Percentiles rank a stretch among this genome's conserved stretches.
Evolutionary conservation across 2,888 invertebrate species (phyloP).

Genomic region (Lepeophtheirus nordmannii): DNA sequence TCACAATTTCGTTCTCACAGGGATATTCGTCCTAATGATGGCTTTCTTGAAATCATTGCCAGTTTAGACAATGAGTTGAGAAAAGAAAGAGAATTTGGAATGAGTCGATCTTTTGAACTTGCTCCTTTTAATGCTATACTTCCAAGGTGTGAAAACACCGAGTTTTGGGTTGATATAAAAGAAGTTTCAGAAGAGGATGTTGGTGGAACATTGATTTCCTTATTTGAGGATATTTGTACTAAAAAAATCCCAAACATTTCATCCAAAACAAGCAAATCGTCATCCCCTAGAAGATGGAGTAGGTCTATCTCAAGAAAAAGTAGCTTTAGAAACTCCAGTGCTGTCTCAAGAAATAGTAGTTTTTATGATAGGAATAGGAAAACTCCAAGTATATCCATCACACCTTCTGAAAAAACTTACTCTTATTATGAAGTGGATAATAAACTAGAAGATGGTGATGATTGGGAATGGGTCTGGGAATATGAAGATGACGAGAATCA

Average conservation of each 20-base stretch:
- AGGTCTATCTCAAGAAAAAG: conserved; percentile 9
- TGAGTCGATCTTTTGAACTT: not conserved
- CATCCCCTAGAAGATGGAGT: not conserved
- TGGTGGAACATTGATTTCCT: not conserved
- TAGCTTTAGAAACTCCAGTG: not conserved
- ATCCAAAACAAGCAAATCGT: not conserved
- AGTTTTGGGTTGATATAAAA: conserved; percentile 11
- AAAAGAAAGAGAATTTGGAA: conserved; percentile 24
- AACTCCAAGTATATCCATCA: conserved; percentile 7
- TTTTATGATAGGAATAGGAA: conserved; percentile 2
- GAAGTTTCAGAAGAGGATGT: conserved; percentile 21
- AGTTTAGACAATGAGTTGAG: conserved; percentile 29
- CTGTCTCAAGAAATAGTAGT: conserved; percentile 18
- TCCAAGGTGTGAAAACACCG: conserved; percentile 6
- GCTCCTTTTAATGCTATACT: not conserved
- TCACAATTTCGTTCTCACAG: conserved; percentile 33
- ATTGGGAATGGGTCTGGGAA: conserved; percentile 23
- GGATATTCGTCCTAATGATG: conserved; percentile 36
- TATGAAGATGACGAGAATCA: not conserved
- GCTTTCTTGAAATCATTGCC: conserved; percentile 33
- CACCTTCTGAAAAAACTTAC: not conserved
- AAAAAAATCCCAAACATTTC: not conserved
- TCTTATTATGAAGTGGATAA: not conserved
- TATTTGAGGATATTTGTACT: not conserved
- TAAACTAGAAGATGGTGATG: not conserved